A percentile compares a stretch with the other conserved stretches of the same genome.
phyloP scores from a whole-genome alignment of 92 coral and sea anemone species.

The Epizoanthus scotinus region DNA sequence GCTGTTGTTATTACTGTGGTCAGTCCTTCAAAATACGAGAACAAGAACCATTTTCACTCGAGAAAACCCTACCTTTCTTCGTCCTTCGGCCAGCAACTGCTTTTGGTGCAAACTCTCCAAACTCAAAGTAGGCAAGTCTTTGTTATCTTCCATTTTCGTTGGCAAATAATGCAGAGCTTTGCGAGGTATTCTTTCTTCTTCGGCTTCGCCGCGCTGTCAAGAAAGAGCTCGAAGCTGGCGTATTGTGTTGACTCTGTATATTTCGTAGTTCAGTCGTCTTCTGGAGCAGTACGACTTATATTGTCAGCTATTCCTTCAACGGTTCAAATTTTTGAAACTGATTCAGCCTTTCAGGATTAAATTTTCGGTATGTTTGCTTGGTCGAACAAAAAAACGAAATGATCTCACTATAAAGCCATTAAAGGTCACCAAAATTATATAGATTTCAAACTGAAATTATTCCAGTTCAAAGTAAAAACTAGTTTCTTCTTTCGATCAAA shows the following conservation, averaged over 20 bases:
- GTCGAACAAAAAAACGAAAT: neutral
- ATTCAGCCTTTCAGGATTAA: neutral
- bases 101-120: slow-evolving; percentile 32
- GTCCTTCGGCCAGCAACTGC: slow-evolving; percentile 15
- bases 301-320: slow-evolving; percentile 16
- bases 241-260: slow-evolving; percentile 3
- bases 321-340: neutral
- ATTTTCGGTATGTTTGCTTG: neutral
- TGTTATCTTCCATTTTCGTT: neutral
- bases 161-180: neutral
- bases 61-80: slow-evolving; percentile 20
- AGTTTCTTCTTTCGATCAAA: neutral
- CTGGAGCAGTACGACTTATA: neutral
- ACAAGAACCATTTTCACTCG: too few species aligned
- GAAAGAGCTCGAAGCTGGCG: slow-evolving; percentile 25
- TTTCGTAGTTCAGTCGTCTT: neutral
- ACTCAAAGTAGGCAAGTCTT: slow-evolving; percentile 12
- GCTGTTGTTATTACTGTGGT: too few species aligned
- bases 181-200: neutral
- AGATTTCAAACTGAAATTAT: neutral
- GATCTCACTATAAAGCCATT: neutral
- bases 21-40: too few species aligned
- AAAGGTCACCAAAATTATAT: neutral
- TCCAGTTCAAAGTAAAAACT: neutral
- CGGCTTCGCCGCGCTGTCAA: too few species aligned